Evolutionary conservation across 2,888 invertebrate species (phyloP), one percentile per base, ranked within the genome.

Genomic region (Ichneumoninae sp.): DNA sequence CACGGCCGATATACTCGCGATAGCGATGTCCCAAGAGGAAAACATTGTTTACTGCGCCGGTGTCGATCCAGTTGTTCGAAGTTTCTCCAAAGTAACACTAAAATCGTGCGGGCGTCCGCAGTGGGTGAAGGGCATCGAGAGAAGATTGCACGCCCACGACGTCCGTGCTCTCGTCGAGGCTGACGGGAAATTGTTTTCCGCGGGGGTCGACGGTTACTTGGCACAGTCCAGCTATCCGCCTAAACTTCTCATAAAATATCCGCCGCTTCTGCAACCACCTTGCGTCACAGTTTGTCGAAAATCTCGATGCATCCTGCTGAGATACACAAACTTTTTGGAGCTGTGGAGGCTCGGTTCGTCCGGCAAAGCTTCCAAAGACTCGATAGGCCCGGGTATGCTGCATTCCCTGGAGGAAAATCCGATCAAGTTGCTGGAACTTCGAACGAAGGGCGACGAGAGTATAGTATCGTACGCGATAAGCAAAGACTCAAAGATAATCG

Each of bases 131-230:
- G 96, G 96, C 88, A 95, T 97, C 7, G 97, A 97, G 87, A 95
- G 97, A 83, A 95, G 95, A 90, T 96, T 97, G 71, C 98, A 99
- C 93, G 96, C 96, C 69, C 98, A 99, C 92, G 98, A 98, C 94
- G 98, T 99, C 0, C 95, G 97, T 89, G 95, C 96, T 0, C 93
- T 98, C 73, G 94, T 95, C 1, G 94, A 96, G 54, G 94, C 95
- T 71, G 95, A 95, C 10, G 95, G 96, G 5, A 95, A 95, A 90
- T 94, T 98, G 22, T 95, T 97, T 88, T 98, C 98, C 0, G 97
- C 96, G 83, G 98, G 98, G 22, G 95, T 96, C 52, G 98, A 98
- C 93, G 97, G 97, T 0, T 96, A 97, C 90, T 94, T 98, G 26
- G 96, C 96, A 1, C 94, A 97, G 83, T 97, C 96, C 10, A 96